phyloP scores from a whole-genome alignment of 2,888 invertebrate species.

The Drosophila kambysellisi region DNA sequence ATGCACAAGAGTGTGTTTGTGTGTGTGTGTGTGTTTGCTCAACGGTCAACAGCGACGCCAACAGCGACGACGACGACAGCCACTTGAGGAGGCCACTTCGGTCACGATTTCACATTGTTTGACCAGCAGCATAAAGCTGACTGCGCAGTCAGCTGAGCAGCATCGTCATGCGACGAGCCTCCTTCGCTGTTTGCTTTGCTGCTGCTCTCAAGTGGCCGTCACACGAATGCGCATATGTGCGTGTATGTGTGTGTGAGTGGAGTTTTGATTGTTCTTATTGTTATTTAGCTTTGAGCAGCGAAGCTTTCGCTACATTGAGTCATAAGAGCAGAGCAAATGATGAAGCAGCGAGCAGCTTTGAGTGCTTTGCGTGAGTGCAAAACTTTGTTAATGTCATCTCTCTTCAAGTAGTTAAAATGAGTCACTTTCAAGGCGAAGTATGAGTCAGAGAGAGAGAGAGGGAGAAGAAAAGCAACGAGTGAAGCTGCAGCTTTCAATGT shows the following conservation, averaged over 20 bases:
- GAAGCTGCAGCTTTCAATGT: background rate
- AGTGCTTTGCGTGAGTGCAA: background rate
- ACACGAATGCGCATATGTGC: conserved; percentile 6
- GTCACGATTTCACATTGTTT: conserved; percentile 74
- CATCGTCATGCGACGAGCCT: conserved; percentile 64
- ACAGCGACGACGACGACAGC: conserved; percentile 21
- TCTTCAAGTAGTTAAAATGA: background rate
- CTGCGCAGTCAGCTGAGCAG: conserved; percentile 58
- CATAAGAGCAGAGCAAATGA: conserved; percentile 7
- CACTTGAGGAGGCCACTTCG: conserved; percentile 77
- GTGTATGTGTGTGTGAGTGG: conserved; percentile 20
- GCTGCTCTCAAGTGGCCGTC: conserved; percentile 49
- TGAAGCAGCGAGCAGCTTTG: conserved; percentile 1
- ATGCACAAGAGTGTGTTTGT: conserved; percentile 18
- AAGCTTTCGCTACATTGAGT: conserved; percentile 28
- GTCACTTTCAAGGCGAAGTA: background rate
- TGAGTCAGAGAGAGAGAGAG: background rate
- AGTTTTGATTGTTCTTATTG: conserved; percentile 36
- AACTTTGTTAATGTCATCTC: conserved; percentile 2
- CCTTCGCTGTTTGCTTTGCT: conserved; percentile 46
- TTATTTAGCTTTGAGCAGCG: conserved; percentile 12
- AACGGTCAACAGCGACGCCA: conserved; percentile 20
- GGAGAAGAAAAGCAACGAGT: background rate
- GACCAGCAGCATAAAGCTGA: conserved; percentile 44
- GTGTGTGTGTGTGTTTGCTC: conserved; percentile 23